These are phyloP conservation scores for Amorpha juglandis DNA, from an alignment of 2,888 invertebrate genomes.

Conservation along the genomic window DNA sequence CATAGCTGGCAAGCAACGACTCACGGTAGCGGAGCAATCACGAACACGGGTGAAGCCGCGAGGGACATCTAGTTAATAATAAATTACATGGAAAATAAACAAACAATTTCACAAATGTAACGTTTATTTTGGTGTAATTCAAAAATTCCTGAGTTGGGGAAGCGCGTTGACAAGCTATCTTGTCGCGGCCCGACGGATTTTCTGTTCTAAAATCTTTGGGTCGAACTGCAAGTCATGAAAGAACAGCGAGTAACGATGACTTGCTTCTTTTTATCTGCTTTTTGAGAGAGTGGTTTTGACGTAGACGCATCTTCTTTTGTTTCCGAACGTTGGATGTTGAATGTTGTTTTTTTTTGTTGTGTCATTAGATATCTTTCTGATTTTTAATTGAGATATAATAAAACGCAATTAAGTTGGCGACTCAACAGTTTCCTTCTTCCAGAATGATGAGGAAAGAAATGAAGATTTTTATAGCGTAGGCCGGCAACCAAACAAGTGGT, in stretches of 20 bases:
- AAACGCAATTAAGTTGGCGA: too few species aligned
- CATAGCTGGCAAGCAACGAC: too few species aligned
- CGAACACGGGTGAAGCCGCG: too few species aligned
- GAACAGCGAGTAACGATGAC: background rate
- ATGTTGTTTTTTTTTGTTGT: background rate
- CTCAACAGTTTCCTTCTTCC: too few species aligned
- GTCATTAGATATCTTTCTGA: too few species aligned
- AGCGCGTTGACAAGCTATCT: slow-evolving; percentile 43
- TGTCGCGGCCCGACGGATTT: slow-evolving; percentile 40
- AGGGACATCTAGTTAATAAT: background rate
- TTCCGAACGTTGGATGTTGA: background rate
- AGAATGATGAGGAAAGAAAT: too few species aligned
- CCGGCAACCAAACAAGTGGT: too few species aligned
- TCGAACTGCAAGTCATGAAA: slow-evolving; percentile 19
- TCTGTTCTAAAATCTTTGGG: slow-evolving; percentile 39
- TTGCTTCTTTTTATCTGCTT: slow-evolving; percentile 1
- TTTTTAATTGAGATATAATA: too few species aligned
- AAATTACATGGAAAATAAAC: slow-evolving; percentile 35
- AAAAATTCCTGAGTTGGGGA: slow-evolving; percentile 44
- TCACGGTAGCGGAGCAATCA: too few species aligned
- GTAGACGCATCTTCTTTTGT: background rate
- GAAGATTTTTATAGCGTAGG: too few species aligned
- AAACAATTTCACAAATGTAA: slow-evolving; percentile 43
- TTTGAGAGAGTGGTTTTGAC: background rate
- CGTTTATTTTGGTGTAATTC: slow-evolving; percentile 51